Conservation (phyloP, 2,113 vertebrate genomes). For the Promerops cafer region DNA sequence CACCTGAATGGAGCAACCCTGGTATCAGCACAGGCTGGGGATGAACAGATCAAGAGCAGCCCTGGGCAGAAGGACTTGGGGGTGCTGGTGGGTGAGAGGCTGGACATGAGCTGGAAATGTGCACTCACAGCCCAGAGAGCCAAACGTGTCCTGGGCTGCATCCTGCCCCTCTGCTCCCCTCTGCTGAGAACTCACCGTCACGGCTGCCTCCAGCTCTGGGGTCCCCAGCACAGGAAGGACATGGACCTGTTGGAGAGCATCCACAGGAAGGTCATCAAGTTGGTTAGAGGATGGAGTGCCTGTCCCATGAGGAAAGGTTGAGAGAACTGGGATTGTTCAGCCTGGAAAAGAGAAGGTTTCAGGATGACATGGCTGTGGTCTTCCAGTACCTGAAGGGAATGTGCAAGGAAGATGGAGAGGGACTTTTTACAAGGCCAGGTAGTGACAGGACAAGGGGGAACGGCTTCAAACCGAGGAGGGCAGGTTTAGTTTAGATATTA, state of each 20-base stretch:
- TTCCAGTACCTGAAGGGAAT: not conserved
- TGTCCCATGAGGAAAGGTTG: not conserved
- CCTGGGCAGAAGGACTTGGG: not conserved
- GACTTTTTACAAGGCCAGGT: not conserved
- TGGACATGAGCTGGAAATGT: not conserved
- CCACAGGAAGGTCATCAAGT: not conserved
- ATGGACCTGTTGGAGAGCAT: not conserved
- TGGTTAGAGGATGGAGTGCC: no score
- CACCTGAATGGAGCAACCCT: not conserved
- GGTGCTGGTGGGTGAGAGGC: not conserved
- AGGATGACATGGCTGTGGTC: no score
- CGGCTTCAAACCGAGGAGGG: fast-evolving
- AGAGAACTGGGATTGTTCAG: not conserved
- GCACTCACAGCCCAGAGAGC: not conserved
- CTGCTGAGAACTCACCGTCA: not conserved
- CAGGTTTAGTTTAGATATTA: not conserved
- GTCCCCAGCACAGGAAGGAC: not conserved
- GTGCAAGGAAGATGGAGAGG: not conserved
- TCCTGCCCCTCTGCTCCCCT: not conserved
- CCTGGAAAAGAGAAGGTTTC: not conserved
- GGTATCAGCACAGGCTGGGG: not conserved
- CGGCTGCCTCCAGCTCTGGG: not conserved
- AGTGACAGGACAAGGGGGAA: not conserved
- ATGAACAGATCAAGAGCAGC: not conserved
- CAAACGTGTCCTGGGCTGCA: not conserved